These are phyloP conservation scores for Sinohyriopsis cumingii DNA, from an alignment of 2,888 invertebrate species.

Conservation along the genomic window DNA sequence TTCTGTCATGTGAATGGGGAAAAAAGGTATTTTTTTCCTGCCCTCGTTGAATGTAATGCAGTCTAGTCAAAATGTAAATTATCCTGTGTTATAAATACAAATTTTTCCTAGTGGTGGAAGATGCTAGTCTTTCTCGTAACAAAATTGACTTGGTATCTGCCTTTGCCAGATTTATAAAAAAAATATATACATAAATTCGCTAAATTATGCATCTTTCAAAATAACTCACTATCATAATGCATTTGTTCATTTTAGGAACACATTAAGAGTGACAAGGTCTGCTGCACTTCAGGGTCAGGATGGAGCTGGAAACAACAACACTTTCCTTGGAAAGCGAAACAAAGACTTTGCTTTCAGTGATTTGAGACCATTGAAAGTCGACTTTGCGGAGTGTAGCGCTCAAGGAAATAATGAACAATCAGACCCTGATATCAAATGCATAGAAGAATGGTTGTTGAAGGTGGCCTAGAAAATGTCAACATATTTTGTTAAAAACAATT, in stretches of 20 bases:
- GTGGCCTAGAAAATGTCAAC: slow-evolving; percentile 63
- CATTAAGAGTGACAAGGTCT: slow-evolving; percentile 87
- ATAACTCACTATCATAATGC: background rate
- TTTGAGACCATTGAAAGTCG: slow-evolving; percentile 78
- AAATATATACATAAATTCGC: too few species aligned
- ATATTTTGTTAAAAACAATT: too few species aligned
- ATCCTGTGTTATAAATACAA: too few species aligned
- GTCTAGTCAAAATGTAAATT: too few species aligned
- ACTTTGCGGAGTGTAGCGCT: slow-evolving; percentile 72
- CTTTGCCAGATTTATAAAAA: too few species aligned
- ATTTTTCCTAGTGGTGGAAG: too few species aligned
- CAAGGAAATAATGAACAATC: slow-evolving; percentile 74
- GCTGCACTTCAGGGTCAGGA: slow-evolving; percentile 78
- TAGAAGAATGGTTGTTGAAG: slow-evolving; percentile 84
- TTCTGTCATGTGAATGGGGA: too few species aligned
- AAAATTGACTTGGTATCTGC: too few species aligned
- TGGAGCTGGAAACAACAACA: slow-evolving; percentile 73
- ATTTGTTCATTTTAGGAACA: slow-evolving; percentile 78
- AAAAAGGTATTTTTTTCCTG: too few species aligned
- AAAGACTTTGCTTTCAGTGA: slow-evolving; percentile 90
- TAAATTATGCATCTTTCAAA: too few species aligned
- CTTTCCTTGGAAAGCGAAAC: slow-evolving; percentile 82
- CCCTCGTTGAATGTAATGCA: too few species aligned
- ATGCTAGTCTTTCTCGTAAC: too few species aligned
- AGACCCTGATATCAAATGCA: slow-evolving; percentile 78